These are phyloP conservation scores for Etheostoma spectabile DNA, from an alignment of 2,113 vertebrate genomes.

Conservation along the genomic window DNA sequence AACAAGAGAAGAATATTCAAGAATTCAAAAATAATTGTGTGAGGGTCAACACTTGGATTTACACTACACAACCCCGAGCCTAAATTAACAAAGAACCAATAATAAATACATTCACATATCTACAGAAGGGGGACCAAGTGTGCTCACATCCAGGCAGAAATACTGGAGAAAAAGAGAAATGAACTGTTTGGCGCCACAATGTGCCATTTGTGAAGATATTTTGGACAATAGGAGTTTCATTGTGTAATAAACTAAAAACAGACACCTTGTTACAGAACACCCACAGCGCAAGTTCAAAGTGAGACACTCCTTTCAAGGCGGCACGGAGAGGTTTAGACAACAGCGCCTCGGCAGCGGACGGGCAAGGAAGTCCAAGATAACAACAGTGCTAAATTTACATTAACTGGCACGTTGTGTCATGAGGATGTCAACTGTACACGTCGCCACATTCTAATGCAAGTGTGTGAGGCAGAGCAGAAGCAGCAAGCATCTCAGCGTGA, in stretches of 20 bases:
- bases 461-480: not conserved
- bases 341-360: not conserved
- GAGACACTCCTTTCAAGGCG: not conserved
- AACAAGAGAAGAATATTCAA: not conserved
- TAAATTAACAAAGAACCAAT: too few species aligned
- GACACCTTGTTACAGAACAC: slow-evolving; percentile 14
- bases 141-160: too few species aligned
- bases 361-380: slow-evolving; percentile 6
- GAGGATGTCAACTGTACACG: not conserved
- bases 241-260: slow-evolving; percentile 22
- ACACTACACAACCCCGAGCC: too few species aligned
- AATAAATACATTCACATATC: too few species aligned
- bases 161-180: too few species aligned
- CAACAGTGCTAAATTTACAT: slow-evolving; percentile 29
- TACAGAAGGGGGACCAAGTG: too few species aligned
- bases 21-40: too few species aligned
- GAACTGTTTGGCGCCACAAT: not conserved
- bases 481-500: slow-evolving; percentile 4
- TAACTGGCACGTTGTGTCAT: slow-evolving; percentile 15
- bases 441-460: slow-evolving; percentile 4
- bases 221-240: not conserved
- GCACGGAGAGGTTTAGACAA: not conserved
- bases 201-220: not conserved
- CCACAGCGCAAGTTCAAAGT: not conserved
- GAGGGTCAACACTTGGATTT: too few species aligned